Conservation (phyloP, 2,113 vertebrate genomes). For the Agapornis roseicollis region DNA sequence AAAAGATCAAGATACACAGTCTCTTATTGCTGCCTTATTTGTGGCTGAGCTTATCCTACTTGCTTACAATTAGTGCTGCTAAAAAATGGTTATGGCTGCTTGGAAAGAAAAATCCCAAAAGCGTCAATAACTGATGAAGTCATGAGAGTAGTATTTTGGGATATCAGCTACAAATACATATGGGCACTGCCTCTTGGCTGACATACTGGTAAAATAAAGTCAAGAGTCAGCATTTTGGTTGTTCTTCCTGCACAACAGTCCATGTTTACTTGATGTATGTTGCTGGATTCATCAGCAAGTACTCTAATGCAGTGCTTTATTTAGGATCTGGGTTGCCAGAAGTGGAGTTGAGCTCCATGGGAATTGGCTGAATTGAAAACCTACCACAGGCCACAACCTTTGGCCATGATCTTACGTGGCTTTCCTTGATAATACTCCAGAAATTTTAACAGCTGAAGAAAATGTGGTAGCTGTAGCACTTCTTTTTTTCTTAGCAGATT, state of each 20-base stretch:
- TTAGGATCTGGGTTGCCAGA: background rate
- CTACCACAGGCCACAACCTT: rapidly evolving
- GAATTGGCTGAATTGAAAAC: background rate
- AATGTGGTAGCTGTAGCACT: background rate
- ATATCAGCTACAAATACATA: background rate
- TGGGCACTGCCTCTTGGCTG: background rate
- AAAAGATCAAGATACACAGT: background rate
- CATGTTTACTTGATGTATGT: rapidly evolving
- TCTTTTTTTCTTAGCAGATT: background rate
- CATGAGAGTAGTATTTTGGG: background rate
- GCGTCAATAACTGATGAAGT: background rate
- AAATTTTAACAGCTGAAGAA: background rate
- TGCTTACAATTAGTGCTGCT: background rate
- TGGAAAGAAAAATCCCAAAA: background rate
- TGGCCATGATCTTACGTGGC: no score
- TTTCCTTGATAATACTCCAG: background rate
- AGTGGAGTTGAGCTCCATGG: background rate
- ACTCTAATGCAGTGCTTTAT: background rate
- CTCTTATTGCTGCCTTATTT: background rate
- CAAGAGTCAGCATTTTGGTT: no score
- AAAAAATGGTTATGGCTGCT: background rate
- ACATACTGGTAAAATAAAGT: background rate
- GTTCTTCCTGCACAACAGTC: background rate
- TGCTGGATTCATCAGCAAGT: background rate
- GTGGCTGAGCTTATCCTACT: background rate